Percentiles rank a stretch among this genome's conserved stretches.
Evolutionary conservation across 2,888 invertebrate genomes (phyloP).

Genomic region (Noctua fimbriata): DNA sequence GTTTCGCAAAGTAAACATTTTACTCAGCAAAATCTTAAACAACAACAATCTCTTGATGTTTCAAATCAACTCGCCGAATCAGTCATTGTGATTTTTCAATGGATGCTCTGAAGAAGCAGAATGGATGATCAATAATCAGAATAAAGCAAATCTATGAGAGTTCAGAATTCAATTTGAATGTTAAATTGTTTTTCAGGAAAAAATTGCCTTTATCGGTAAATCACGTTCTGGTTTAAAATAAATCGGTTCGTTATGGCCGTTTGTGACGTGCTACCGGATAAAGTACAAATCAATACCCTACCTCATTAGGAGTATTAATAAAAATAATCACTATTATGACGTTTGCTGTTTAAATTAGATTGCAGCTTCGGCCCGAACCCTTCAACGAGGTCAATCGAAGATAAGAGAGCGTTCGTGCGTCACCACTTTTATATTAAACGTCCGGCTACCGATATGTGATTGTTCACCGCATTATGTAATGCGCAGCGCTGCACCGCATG

Average conservation of each 20-base stretch:
- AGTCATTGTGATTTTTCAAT: constrained; percentile 17
- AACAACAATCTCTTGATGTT: constrained; percentile 43
- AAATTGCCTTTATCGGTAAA: constrained; percentile 2
- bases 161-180: neutral
- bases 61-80: constrained; percentile 5
- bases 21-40: constrained; percentile 31
- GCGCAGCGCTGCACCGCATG: constrained; percentile 37
- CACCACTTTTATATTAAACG: constrained; percentile 72
- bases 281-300: constrained; percentile 24
- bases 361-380: constrained; percentile 80
- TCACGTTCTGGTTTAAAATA: constrained; percentile 11
- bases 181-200: constrained; percentile 14
- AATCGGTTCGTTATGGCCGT: constrained; percentile 4
- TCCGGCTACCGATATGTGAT: constrained; percentile 66
- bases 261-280: constrained; percentile 5
- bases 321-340: constrained; percentile 64
- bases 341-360: constrained; percentile 76
- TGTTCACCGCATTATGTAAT: constrained; percentile 61
- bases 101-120: neutral
- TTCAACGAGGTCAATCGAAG: constrained; percentile 83
- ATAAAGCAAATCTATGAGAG: neutral
- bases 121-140: neutral
- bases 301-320: constrained; percentile 39
- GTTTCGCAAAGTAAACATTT: constrained; percentile 51
- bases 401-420: constrained; percentile 83